phyloP scores from a whole-genome alignment of 2,797 vertebrate species.

The Sebastes paucispinis region DNA sequence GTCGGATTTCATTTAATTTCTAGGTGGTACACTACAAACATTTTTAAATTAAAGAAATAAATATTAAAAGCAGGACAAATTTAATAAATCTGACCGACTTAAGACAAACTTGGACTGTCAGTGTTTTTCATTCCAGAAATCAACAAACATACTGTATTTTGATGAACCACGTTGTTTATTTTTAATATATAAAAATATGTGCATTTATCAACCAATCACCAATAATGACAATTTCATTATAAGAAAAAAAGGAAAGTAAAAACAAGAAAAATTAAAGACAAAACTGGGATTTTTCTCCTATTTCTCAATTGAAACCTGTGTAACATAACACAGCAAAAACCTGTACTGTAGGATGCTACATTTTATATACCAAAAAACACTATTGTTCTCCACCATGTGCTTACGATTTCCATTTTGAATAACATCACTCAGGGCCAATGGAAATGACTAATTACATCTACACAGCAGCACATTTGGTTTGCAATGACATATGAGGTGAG shows the following conservation, averaged over 20 bases:
- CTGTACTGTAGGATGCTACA: neutral
- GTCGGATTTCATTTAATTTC: neutral
- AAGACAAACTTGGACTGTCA: neutral
- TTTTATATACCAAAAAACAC: neutral
- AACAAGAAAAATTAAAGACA: conserved; percentile 16
- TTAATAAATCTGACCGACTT: neutral
- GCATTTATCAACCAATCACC: conserved; percentile 25
- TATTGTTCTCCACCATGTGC: conserved; percentile 9
- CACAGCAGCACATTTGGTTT: conserved; percentile 49
- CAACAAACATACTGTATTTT: neutral
- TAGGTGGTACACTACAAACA: neutral
- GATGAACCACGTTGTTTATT: conserved; percentile 29
- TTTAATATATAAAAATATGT: conserved; percentile 50
- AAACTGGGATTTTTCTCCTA: neutral
- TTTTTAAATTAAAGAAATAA: neutral
- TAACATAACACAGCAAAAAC: conserved; percentile 23
- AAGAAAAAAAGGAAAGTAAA: neutral
- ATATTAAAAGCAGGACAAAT: neutral
- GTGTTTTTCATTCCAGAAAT: conserved; percentile 11
- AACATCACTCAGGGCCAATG: neutral
- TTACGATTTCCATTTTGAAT: conserved; percentile 21
- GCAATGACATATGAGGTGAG: conserved; percentile 5
- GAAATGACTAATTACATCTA: conserved; percentile 3
- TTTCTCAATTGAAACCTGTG: conserved; percentile 27
- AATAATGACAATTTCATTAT: conserved; percentile 24